Base-by-base conservation (phyloP, 2,113 vertebrate species). In the Cranoglanis bouderius region DNA sequence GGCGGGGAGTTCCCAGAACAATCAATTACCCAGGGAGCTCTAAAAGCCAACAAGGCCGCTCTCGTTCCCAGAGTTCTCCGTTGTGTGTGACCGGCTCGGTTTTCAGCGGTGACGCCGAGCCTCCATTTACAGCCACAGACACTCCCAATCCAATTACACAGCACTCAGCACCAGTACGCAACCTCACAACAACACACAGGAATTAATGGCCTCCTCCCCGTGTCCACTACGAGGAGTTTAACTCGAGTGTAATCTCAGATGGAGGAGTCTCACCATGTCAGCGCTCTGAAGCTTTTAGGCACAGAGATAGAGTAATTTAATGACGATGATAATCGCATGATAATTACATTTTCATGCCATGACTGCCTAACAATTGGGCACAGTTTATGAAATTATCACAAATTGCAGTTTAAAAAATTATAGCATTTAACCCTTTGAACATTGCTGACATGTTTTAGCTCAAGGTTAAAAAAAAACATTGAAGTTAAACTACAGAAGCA, bases 81-180 rank as follows among this genome's bases (percentile, higher is more conserved):
- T 65, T 85, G 63, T 67, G 26, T 86, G 85, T 87, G 6, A 19
- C 65, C 35, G 19, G 70, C 40, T 46, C 75, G 24, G 57, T 82
- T 90, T 90, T 90, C 90, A 88, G 74, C 6, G 49, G 84, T 46
- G 10, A 77, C 46, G 57, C 51, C 14, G 49, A 43, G 53, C 51
- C 65, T 90, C 61, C 61, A 18, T 67, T 67, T 85, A 88, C 70
- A 82, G 84, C 53, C 63, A 85, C 63, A 46, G 16, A 82, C 90
- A 88, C 72, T 65, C n/a, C 63, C 51, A 87, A 85, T 85, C 53
- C 78, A 89, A 91, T 91, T 89, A 87, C 85, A 61, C 82, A 85
- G 81, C 85, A 91, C 90, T 87, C 85, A 82, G 72, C 82, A 61
- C 59, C 49, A 80, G 83, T 85, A 85, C 82, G 70, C 84, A 12